Evolutionary conservation across 2,113 vertebrate species (phyloP).

Genomic region (Dasypus novemcinctus): DNA sequence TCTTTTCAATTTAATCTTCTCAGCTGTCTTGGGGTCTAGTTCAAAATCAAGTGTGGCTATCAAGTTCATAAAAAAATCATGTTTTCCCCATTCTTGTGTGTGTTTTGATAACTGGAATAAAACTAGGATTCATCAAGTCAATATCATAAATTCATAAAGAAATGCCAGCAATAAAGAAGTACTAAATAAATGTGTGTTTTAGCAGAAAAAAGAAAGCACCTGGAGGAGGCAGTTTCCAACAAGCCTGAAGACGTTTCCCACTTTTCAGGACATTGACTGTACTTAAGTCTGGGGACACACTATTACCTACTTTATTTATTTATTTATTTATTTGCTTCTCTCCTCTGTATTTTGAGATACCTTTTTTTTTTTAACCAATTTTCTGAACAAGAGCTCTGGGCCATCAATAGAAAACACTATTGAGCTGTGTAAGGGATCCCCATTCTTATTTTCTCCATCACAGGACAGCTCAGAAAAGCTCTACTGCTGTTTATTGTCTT

Average conservation of each 20-base stretch:
- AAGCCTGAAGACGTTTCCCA: background rate
- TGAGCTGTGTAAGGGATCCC: background rate
- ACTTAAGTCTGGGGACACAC: background rate
- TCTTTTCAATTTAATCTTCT: background rate
- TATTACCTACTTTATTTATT: background rate
- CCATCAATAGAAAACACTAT: slow-evolving; percentile 39
- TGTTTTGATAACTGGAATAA: background rate
- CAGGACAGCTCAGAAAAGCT: slow-evolving; percentile 14
- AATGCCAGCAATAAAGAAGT: background rate
- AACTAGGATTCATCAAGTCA: background rate
- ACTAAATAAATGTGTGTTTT: background rate
- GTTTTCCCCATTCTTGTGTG: background rate
- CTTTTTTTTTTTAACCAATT: background rate
- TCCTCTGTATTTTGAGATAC: background rate
- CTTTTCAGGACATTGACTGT: background rate
- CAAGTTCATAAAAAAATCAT: background rate
- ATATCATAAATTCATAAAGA: background rate
- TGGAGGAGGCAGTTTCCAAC: background rate
- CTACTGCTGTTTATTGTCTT: slow-evolving; percentile 24
- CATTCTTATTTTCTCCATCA: background rate
- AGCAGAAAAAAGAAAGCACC: too few species aligned
- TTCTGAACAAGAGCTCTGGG: background rate
- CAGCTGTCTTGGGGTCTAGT: background rate
- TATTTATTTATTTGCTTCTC: background rate
- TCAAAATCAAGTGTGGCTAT: slow-evolving; percentile 1